Base-by-base conservation (phyloP, 2,113 vertebrate species). In the Psittacula cyanocephala region DNA sequence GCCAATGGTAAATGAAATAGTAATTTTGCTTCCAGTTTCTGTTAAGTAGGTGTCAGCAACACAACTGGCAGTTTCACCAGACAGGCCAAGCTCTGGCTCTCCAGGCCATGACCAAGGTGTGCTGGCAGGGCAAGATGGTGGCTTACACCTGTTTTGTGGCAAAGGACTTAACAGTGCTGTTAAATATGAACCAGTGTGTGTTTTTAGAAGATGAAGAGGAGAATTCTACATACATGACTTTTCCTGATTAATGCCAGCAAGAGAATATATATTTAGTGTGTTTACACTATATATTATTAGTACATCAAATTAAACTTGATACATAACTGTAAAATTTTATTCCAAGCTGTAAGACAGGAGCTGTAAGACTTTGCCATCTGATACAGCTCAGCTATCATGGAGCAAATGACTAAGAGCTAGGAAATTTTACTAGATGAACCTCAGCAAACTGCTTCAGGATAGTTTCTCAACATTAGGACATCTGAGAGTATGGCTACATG, bases 21-120 rank as follows among this genome's bases (percentile, higher is more conserved):
- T 4, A 18, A 75, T 72, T 96, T 93, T 57, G 55, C 74, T 76
- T 89, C 95, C 91, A 76, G 46, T 62, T 86, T 74, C 84, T 81
- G 50, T 50, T 68, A 81, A 79, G 83, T 69, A 88, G 52, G 74
- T 89, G 87, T 68, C 57, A 87, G 62, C 60, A 64, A 60, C 47
- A 82, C 43, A 44, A 33, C 43, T 46, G 62, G 81, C 81, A 91
- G 43, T 12, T 68, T n/a, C 47, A 63, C 28, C 81, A 68, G 72
- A 35, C 55, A 67, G 77, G 69, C 50, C 77, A 70, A 83, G 55
- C 60, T 57, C 81, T 60, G 41, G 69, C 46, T 89, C 33, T 59
- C 63, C 55, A n/a, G 63, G 46, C 8, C 47, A 14, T 18, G 59
- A 44, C 50, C 0, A 0, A 81, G 80, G 60, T 3, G 2, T 27